phyloP scores from a whole-genome alignment of 2,888 invertebrate genomes.

The Macaria liturata region DNA sequence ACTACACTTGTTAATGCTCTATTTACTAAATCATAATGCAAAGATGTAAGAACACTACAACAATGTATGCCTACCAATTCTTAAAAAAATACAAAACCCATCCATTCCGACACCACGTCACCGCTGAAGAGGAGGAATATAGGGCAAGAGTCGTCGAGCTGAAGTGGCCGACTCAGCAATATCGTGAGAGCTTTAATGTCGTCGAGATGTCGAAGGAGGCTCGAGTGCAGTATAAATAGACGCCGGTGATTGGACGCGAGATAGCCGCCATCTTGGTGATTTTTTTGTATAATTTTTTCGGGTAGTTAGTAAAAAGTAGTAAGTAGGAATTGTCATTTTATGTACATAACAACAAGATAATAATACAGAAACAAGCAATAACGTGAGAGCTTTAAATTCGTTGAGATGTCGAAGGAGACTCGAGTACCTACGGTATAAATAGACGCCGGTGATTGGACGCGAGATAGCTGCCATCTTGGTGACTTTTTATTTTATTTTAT shows the following conservation, averaged over 20 bases:
- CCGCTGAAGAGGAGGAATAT: conserved; percentile 28
- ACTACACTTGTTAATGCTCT: no score
- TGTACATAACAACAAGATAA: no score
- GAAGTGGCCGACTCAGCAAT: conserved; percentile 36
- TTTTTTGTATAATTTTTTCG: no score
- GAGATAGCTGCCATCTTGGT: conserved; percentile 5
- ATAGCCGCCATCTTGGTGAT: conserved; percentile 2
- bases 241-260: conserved; percentile 20
- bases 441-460: conserved; percentile 25
- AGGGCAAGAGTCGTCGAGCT: conserved; percentile 37
- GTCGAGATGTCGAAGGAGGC: conserved; percentile 24
- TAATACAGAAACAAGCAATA: conserved; percentile 35
- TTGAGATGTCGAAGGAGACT: conserved; percentile 24
- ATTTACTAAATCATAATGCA: no score
- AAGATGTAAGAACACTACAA: no score
- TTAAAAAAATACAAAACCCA: no score
- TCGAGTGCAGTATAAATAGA: conserved; percentile 32
- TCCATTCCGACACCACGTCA: no score
- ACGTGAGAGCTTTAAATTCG: conserved; percentile 28
- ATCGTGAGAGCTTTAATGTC: conserved; percentile 30
- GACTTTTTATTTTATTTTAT: no score
- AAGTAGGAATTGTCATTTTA: no score
- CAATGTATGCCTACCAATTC: no score
- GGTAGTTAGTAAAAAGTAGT: no score
- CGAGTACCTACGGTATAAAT: conserved; percentile 30